phyloP scores from a whole-genome alignment of 64 coral and sea anemone species.

The Trachythela sp. region DNA sequence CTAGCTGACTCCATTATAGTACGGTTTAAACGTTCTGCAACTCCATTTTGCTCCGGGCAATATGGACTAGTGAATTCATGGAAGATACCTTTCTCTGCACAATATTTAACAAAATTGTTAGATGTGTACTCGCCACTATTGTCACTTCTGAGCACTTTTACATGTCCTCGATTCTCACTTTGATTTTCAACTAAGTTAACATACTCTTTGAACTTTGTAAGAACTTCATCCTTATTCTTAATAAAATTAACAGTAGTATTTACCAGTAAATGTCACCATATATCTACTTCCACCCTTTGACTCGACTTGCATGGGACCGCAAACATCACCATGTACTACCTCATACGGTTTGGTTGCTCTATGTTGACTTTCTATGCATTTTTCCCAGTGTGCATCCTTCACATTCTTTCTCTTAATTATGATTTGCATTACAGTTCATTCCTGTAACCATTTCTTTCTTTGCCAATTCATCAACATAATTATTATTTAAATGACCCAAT shows the following conservation, averaged over 20 bases:
- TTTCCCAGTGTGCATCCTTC: neutral
- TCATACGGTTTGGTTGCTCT: neutral
- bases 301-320: conserved; percentile 70
- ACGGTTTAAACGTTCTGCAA: conserved; percentile 72
- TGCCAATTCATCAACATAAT: too few species aligned
- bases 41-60: conserved; percentile 78
- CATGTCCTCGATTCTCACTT: conserved; percentile 23
- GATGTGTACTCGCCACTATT: conserved; percentile 59
- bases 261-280: neutral
- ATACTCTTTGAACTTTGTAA: conserved; percentile 57
- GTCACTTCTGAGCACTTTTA: conserved; percentile 43
- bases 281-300: conserved; percentile 34
- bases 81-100: conserved; percentile 60
- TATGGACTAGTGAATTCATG: conserved; percentile 77
- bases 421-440: too few species aligned
- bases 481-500: too few species aligned
- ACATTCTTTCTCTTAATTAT: neutral
- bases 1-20: conserved; percentile 64
- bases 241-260: neutral
- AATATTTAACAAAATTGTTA: conserved; percentile 46
- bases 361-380: neutral
- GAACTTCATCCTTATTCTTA: neutral
- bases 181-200: conserved; percentile 52
- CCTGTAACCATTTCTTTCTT: too few species aligned
- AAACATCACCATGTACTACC: conserved; percentile 20